Conservation (phyloP, 2,113 vertebrate genomes). For the Eubucco bourcierii region DNA sequence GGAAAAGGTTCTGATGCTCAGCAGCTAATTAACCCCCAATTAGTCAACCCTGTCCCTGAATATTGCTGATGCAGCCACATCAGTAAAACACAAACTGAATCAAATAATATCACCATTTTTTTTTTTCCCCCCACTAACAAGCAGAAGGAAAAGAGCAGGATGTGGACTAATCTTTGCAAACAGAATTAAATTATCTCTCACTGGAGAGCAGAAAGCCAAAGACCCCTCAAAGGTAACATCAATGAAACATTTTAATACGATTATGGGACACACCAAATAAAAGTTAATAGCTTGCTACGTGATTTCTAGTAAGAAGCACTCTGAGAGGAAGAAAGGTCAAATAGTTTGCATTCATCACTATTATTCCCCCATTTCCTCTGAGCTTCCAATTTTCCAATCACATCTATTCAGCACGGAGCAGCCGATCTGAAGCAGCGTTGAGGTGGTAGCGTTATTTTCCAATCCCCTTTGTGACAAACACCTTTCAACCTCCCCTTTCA, state of each 20-base stretch:
- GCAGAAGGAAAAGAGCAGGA: constrained; percentile 23
- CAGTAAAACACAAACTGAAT: constrained; percentile 14
- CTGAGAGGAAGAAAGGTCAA: constrained; percentile 59
- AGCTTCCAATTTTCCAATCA: constrained; percentile 63
- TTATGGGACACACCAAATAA: constrained; percentile 45
- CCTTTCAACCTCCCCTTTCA: constrained; percentile 53
- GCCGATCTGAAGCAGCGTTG: constrained; percentile 48
- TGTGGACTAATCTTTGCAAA: constrained; percentile 47
- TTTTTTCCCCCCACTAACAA: not conserved
- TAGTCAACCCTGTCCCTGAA: constrained; percentile 33
- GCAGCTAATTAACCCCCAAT: constrained; percentile 51
- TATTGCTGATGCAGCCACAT: constrained; percentile 7
- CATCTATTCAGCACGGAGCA: constrained; percentile 17
- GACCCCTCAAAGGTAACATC: constrained; percentile 51
- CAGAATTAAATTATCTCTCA: constrained; percentile 50
- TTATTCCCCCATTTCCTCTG: constrained; percentile 47
- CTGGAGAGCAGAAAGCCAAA: constrained; percentile 38
- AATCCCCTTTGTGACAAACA: constrained; percentile 64
- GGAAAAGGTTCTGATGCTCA: constrained; percentile 31
- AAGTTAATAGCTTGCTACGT: constrained; percentile 61
- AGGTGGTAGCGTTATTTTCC: constrained; percentile 57
- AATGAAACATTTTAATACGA: constrained; percentile 57
- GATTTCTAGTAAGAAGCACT: constrained; percentile 42
- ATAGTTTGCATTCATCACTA: constrained; percentile 53
- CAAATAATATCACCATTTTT: not conserved